Conservation (phyloP, 1,140 invertebrate species). For the Dinoponera quadriceps region DNA sequence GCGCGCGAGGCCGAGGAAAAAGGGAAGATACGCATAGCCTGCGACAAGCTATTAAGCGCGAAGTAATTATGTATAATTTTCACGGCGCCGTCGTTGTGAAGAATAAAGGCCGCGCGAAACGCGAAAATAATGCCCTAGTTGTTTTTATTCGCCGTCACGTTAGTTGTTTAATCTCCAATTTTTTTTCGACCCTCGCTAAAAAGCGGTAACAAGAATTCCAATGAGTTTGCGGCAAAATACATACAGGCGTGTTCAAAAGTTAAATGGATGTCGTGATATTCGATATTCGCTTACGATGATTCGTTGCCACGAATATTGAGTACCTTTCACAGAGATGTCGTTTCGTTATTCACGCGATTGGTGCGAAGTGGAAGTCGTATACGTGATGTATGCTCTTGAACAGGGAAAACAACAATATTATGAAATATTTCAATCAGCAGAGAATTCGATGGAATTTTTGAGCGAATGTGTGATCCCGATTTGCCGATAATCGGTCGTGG, state of each 20-base stretch:
- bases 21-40: slow-evolving; percentile 16
- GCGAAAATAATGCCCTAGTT: background rate
- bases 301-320: background rate
- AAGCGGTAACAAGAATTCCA: background rate
- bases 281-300: too few species aligned
- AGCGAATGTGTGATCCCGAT: too few species aligned
- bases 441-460: too few species aligned
- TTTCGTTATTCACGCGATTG: too few species aligned
- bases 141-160: background rate
- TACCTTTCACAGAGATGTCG: too few species aligned
- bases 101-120: background rate
- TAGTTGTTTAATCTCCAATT: background rate
- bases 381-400: too few species aligned
- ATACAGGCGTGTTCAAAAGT: background rate
- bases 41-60: slow-evolving; percentile 6
- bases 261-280: slow-evolving; percentile 6
- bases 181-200: background rate
- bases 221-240: background rate
- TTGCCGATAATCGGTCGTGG: too few species aligned
- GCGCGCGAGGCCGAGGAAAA: background rate
- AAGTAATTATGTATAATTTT: slow-evolving; percentile 37
- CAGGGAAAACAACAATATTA: too few species aligned
- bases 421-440: too few species aligned
- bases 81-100: background rate
- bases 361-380: too few species aligned